Base-by-base conservation (phyloP, 2,113 vertebrate species). In the Mus spicilegus region DNA sequence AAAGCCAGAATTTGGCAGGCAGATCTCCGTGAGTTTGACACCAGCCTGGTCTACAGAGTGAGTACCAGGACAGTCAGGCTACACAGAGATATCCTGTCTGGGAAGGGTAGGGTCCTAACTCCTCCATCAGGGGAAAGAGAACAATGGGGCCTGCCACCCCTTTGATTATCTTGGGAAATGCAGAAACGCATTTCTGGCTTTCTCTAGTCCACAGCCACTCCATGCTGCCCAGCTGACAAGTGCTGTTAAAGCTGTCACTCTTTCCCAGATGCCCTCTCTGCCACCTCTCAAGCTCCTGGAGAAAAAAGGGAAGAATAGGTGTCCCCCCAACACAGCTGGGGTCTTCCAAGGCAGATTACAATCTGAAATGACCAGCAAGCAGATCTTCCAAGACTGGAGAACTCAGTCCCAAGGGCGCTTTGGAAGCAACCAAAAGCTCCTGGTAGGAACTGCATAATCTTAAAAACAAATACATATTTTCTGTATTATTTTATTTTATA, bases 311-410 rank as follows among this genome's bases (percentile, higher is more conserved):
- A 92, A 76, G 90, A 73, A 12, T 49, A 89, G 95, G 42, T 63
- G 42, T 3, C 93, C 39, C n/a, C 67, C 46, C 28, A 90, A 96
- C 13, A 96, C 73, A 36, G 75, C 93, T 30, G 81, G 78, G 42
- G 39, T 77, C 65, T 70, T 91, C 33, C 88, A 95, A 89, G 90
- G 42, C 61, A 97, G 77, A 65, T 95, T 98, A 89, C 95, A 95
- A 78, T 56, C 70, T 0, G 49, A 95, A 94, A 96, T 93, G 16
- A 90, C 76, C n/a, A 97, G 95, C 85, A 98, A 82, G 92, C 70
- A 56, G 19, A 96, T 96, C 80, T 97, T 92, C 95, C 91, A 95
- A 85, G 93, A 96, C 67, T 87, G 97, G 87, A 86, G 95, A 65
- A 20, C 91, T 75, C 93, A 97, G 42, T 88, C 86, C 28, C 88